Percentiles rank a stretch among this genome's conserved stretches.
These are phyloP conservation scores for Heterodera filipjevi DNA, from an alignment of 2,888 invertebrate genomes.

Conservation along the genomic window DNA sequence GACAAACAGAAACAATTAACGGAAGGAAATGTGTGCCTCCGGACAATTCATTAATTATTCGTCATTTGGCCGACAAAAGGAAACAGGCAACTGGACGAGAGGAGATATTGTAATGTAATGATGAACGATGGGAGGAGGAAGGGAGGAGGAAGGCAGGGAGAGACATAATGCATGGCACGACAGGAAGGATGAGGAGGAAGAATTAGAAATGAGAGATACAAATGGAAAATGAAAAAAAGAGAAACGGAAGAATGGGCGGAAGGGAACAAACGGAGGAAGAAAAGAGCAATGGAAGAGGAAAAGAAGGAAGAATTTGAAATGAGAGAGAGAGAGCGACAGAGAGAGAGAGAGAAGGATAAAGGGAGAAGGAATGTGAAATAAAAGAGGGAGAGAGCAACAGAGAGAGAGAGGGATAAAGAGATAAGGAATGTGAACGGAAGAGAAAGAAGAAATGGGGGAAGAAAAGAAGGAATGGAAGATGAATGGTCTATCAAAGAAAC, in stretches of 20 bases:
- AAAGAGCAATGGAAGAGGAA: not conserved
- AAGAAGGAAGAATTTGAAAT: not conserved
- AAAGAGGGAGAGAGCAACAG: not conserved
- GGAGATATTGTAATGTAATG: not conserved
- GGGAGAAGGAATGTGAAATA: not conserved
- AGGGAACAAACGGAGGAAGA: not conserved
- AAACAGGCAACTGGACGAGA: not conserved
- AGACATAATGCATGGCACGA: not conserved
- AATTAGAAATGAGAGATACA: too few relatives aligned
- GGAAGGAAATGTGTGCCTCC: slow-evolving; percentile 3
- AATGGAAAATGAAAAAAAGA: not conserved
- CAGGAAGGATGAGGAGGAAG: not conserved
- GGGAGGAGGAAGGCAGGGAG: not conserved
- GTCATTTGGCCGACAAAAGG: slow-evolving; percentile 15
- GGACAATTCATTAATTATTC: not conserved
- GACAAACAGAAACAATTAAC: not conserved
- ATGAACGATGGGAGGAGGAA: not conserved
- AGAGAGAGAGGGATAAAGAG: not conserved
- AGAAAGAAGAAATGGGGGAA: not conserved
- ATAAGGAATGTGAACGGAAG: not conserved
- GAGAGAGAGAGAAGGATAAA: not conserved
- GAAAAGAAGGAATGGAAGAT: not conserved
- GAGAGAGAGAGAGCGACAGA: not conserved
- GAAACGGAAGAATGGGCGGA: not conserved
- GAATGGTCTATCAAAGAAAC: not conserved